Evolutionary conservation across 2,113 vertebrate species (phyloP), one percentile per base, ranked within the genome.

Genomic region (Triplophysa tibetana): DNA sequence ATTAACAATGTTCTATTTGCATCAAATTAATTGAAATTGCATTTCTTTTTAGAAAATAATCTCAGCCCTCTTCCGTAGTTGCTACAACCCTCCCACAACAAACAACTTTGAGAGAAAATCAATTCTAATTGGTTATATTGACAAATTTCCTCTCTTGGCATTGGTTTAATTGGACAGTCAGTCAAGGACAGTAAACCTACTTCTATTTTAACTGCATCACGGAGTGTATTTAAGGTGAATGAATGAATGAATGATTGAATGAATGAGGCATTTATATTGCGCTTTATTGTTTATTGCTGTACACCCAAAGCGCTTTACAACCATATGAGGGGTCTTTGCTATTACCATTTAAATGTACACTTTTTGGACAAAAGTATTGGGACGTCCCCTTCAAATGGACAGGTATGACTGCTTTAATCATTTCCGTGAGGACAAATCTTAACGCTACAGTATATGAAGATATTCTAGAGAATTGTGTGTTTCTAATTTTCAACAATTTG

Each of bases 91-190:
- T 52, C 24, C 26, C 1, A 21, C 69, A 72, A 58, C 50, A 72
- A 72, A 58, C 17, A 72, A 13, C 17, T 17, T 38, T 21, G 26
- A 70, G 17, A 38, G 48, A 70, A 70, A 54, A 70, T 56, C 5
- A 21, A 70, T 70, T 70, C 29, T 21, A 33, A 70, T 72, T 56
- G 26, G 16, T 38, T 56, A 12, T 56, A 26, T 21, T 4, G 52
- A 58, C 26, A 54, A 54, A 54, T n/a, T 38, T 70, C 50, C 8
- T 38, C 26, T 38, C 2, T 56, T 70, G 69, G 29, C 50, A 70
- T 70, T 54, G 8, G 48, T 56, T 54, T 70, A 50, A 54, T 70
- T 17, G 50, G 33, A 45, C 43, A 45, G 56, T 58, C 26, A 72
- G n/a, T 56, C 10, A 38, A 72, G 29, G 50, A 38, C 26, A 58